Conservation (phyloP, 1,140 invertebrate species). For the Drosophila sturtevanti region DNA sequence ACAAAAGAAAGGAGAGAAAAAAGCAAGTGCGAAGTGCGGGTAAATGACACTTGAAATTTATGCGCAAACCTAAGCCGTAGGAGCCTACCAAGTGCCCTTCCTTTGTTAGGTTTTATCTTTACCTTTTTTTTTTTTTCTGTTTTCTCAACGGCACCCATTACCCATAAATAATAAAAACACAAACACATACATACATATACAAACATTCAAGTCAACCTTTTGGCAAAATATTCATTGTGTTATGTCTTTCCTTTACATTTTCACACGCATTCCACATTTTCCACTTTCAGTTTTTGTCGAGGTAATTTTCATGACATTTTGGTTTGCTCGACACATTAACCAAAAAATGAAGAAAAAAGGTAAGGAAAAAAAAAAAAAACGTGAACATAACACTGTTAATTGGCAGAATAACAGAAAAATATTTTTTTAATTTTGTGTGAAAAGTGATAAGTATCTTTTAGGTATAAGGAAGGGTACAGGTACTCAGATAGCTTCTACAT, state of each 20-base stretch:
- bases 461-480: conserved; percentile 65
- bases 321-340: conserved; percentile 30
- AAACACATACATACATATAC: conserved; percentile 16
- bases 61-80: conserved; percentile 65
- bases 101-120: conserved; percentile 52
- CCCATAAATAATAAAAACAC: conserved; percentile 57
- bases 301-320: conserved; percentile 70
- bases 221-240: conserved; percentile 58
- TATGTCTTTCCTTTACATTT: conserved; percentile 60
- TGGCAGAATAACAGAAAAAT: conserved; percentile 67
- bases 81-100: neutral
- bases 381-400: conserved; percentile 51
- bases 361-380: conserved; percentile 17
- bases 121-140: conserved; percentile 33
- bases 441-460: conserved; percentile 36
- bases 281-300: conserved; percentile 70
- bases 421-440: conserved; percentile 27
- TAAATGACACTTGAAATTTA: conserved; percentile 81
- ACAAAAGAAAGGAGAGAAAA: conserved; percentile 16
- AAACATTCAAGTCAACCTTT: conserved; percentile 41
- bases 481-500: conserved; percentile 69
- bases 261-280: conserved; percentile 76
- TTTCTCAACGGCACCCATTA: conserved; percentile 64
- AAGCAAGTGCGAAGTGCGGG: conserved; percentile 64
- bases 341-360: conserved; percentile 34